phyloP scores from a whole-genome alignment of 1,140 invertebrate species.

The Acromyrmex charruanus region DNA sequence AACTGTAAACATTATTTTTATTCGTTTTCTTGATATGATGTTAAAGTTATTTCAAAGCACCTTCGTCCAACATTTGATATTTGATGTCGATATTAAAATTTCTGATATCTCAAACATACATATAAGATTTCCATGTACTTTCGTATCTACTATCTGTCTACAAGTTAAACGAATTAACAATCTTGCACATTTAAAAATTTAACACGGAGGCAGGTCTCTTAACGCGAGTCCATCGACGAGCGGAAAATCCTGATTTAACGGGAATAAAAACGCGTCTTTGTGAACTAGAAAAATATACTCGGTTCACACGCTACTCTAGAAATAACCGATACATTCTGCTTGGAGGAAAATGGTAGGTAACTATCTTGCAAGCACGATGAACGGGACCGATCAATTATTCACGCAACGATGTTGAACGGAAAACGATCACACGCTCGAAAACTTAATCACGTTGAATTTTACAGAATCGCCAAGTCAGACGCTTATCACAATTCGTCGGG shows the following conservation, averaged over 20 bases:
- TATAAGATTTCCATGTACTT: constrained; percentile 7
- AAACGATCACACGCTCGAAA: constrained; percentile 1
- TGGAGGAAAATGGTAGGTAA: constrained; percentile 9
- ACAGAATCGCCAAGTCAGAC: constrained; percentile 28
- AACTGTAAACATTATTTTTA: neutral
- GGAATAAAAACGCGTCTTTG: constrained; percentile 24
- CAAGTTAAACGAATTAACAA: constrained; percentile 25
- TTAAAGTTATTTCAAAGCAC: constrained; percentile 1
- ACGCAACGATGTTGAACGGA: neutral
- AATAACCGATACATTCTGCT: constrained; percentile 21
- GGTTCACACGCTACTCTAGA: neutral
- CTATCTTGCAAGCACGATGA: constrained; percentile 1
- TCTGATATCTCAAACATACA: constrained; percentile 36
- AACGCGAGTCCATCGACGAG: neutral
- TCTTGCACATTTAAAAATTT: constrained; percentile 41
- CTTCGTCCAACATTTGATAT: neutral
- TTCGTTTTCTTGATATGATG: neutral
- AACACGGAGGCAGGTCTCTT: constrained; percentile 37
- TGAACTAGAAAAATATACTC: constrained; percentile 54
- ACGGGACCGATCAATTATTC: neutral
- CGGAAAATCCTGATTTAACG: constrained; percentile 19
- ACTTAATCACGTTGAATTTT: constrained; percentile 28
- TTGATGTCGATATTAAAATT: constrained; percentile 39
- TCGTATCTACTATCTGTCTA: constrained; percentile 8
- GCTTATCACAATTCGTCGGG: constrained; percentile 50